Evolutionary conservation across 1,140 invertebrate species (phyloP).

Genomic region (Manduca sexta): DNA sequence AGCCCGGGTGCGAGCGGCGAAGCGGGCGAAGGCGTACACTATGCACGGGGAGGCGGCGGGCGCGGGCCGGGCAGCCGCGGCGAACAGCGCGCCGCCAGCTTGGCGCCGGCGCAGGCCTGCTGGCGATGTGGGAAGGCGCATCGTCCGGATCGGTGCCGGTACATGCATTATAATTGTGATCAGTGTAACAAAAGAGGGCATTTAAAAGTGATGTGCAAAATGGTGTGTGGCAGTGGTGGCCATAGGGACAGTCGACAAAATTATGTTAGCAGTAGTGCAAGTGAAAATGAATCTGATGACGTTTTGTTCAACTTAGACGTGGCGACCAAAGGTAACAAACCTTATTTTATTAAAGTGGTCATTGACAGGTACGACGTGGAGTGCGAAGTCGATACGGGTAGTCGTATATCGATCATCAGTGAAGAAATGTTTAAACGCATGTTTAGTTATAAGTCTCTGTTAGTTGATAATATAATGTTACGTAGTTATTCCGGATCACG

Average conservation of each 20-base stretch:
- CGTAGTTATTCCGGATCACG: constrained; percentile 8
- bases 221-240: constrained; percentile 1
- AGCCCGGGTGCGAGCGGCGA: constrained; percentile 2
- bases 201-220: constrained; percentile 17
- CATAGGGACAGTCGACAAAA: not conserved
- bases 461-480: constrained; percentile 9
- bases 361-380: not conserved
- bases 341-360: constrained; percentile 10
- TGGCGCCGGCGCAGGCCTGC: constrained; percentile 3
- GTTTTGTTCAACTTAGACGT: constrained; percentile 6
- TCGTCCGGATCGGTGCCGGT: constrained; percentile 12
- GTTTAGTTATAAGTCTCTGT: not conserved
- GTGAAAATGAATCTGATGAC: constrained; percentile 7
- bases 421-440: not conserved
- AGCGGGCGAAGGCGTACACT: not conserved
- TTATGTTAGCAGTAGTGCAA: not conserved
- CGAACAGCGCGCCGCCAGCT: not conserved
- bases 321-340: constrained; percentile 7
- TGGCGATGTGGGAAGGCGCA: constrained; percentile 17
- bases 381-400: not conserved
- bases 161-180: constrained; percentile 10
- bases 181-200: constrained; percentile 14
- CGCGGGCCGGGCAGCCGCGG: not conserved
- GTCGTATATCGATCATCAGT: constrained; percentile 6
- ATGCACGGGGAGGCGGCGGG: not conserved